phyloP scores from a whole-genome alignment of 1,140 invertebrate genomes.

The Drosophila quadrilineata region DNA sequence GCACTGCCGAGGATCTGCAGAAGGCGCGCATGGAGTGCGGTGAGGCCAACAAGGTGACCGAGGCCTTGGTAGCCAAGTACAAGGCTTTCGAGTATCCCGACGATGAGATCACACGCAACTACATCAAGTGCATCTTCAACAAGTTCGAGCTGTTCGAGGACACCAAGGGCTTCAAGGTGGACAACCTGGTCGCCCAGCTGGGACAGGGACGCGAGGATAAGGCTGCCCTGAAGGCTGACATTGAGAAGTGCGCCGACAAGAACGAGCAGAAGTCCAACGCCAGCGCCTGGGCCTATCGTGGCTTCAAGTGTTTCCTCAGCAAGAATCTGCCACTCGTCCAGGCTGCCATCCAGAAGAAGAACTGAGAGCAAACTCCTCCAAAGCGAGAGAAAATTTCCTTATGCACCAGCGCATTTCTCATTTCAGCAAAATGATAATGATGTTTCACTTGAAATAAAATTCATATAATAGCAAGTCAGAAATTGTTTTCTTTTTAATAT shows the following conservation, averaged over 20 bases:
- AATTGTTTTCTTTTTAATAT: constrained; percentile 12
- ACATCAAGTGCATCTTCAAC: constrained; percentile 77
- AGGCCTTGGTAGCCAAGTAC: constrained; percentile 70
- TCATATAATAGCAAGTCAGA: constrained; percentile 63
- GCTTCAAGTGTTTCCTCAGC: constrained; percentile 79
- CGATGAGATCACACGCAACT: constrained; percentile 78
- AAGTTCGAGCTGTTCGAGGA: constrained; percentile 78
- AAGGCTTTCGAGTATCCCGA: constrained; percentile 80
- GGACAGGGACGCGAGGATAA: constrained; percentile 69
- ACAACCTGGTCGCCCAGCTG: constrained; percentile 73
- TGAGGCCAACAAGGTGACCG: constrained; percentile 65
- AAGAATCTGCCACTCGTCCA: constrained; percentile 78
- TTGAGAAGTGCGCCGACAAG: constrained; percentile 79
- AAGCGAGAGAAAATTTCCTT: not conserved
- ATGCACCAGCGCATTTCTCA: too few relatives aligned
- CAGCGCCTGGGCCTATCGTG: constrained; percentile 72
- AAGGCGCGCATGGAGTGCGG: constrained; percentile 71
- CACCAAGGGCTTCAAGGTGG: constrained; percentile 72
- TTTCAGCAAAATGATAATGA: too few relatives aligned
- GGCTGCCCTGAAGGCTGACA: constrained; percentile 57
- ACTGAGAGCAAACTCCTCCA: constrained; percentile 39
- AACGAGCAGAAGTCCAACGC: constrained; percentile 72
- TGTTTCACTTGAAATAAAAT: constrained; percentile 65
- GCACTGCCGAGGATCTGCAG: constrained; percentile 72
- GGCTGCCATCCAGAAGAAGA: constrained; percentile 73